phyloP scores from a whole-genome alignment of 2,797 vertebrate species.

The Erithacus rubecula region DNA sequence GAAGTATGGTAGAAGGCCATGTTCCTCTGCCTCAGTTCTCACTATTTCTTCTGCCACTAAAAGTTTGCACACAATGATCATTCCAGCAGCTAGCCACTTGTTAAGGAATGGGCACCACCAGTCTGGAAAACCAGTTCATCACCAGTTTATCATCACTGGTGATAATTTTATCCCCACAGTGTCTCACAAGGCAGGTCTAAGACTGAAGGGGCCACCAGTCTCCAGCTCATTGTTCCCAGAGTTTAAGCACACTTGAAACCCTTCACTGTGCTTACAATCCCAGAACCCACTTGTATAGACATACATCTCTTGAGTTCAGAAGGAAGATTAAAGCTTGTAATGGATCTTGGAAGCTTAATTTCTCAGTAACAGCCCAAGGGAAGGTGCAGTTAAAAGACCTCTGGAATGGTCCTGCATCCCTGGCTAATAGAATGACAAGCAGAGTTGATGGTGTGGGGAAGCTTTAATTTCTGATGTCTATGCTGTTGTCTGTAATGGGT shows the following conservation, averaged over 20 bases:
- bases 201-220: background rate
- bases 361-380: background rate
- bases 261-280: background rate
- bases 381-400: background rate
- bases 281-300: background rate
- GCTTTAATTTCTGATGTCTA: background rate
- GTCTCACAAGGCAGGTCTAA: background rate
- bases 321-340: background rate
- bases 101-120: background rate
- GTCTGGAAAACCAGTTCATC: background rate
- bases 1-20: background rate
- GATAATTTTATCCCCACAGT: background rate
- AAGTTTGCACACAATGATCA: background rate
- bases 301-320: background rate
- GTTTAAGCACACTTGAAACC: rapidly evolving
- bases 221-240: background rate
- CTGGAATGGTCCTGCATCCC: background rate
- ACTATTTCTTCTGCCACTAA: background rate
- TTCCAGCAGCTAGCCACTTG: background rate
- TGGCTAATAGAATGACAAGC: background rate
- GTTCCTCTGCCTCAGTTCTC: background rate
- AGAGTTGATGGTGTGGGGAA: background rate
- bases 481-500: background rate
- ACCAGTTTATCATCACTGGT: background rate
- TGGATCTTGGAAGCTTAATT: background rate